phyloP scores from a whole-genome alignment of 2,888 invertebrate genomes.

The Agapostemon virescens region DNA sequence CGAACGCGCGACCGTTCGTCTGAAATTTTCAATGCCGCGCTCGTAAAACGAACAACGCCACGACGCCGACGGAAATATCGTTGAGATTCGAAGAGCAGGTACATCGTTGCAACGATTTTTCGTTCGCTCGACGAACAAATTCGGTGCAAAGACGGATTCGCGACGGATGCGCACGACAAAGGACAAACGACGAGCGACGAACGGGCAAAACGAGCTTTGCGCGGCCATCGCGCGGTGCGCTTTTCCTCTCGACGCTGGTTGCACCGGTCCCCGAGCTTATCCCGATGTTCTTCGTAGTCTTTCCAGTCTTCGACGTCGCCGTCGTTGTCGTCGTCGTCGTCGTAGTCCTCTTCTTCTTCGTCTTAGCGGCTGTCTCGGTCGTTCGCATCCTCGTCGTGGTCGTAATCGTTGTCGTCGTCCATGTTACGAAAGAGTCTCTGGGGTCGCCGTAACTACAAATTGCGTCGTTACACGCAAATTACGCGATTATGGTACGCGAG shows the following conservation, averaged over 20 bases:
- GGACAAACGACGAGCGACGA: not conserved
- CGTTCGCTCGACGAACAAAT: too few species aligned
- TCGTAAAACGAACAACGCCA: too few species aligned
- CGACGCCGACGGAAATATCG: too few species aligned
- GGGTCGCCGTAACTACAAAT: slow-evolving; percentile 75
- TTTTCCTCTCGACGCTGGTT: not conserved
- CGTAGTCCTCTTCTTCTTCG: not conserved
- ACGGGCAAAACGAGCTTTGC: too few species aligned
- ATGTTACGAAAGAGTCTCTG: slow-evolving; percentile 51
- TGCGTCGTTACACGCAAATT: slow-evolving; percentile 78
- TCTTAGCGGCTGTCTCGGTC: not conserved
- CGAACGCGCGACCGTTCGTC: too few species aligned
- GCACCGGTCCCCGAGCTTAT: not conserved
- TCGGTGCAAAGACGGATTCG: not conserved
- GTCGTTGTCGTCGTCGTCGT: slow-evolving; percentile 2
- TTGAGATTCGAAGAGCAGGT: too few species aligned
- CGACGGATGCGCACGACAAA: not conserved
- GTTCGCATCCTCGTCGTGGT: slow-evolving; percentile 30
- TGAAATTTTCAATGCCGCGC: too few species aligned
- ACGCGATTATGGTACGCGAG: slow-evolving; percentile 72
- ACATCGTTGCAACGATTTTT: too few species aligned
- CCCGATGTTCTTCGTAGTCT: not conserved
- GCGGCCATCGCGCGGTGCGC: not conserved
- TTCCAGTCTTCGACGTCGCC: not conserved
- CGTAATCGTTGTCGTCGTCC: slow-evolving; percentile 39